Evolutionary conservation across 2,888 invertebrate species (phyloP).

Genomic region (Brachyptera putata): DNA sequence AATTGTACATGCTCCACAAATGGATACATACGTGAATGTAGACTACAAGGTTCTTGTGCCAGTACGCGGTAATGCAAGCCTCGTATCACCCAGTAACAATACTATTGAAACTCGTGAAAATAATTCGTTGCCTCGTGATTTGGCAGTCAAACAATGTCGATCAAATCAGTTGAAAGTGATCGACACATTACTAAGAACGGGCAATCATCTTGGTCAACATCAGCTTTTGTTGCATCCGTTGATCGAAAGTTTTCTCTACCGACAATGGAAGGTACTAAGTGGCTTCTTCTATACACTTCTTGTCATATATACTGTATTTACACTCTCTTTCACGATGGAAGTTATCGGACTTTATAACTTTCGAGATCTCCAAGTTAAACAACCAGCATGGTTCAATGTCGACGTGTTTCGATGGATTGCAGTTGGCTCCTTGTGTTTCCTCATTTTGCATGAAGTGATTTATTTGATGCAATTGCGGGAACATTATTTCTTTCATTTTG

Average conservation of each 20-base stretch:
- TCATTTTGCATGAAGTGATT: slow-evolving; percentile 48
- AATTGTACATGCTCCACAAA: not conserved
- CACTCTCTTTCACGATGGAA: slow-evolving; percentile 50
- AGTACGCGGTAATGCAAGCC: too few relatives aligned
- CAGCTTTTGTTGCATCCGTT: slow-evolving; percentile 53
- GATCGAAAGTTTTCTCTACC: slow-evolving; percentile 32
- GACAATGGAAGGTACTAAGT: slow-evolving; percentile 54
- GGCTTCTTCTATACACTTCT: slow-evolving; percentile 54
- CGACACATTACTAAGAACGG: slow-evolving; percentile 51
- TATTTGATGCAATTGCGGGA: slow-evolving; percentile 51
- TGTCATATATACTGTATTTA: slow-evolving; percentile 49
- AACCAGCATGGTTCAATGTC: not conserved
- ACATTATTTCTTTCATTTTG: slow-evolving; percentile 51
- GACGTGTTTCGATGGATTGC: not conserved
- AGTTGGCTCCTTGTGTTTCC: not conserved
- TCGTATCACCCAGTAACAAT: too few relatives aligned
- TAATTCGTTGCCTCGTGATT: too few relatives aligned
- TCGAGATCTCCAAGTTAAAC: slow-evolving; percentile 41
- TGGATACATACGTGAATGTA: slow-evolving; percentile 43
- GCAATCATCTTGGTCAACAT: slow-evolving; percentile 49
- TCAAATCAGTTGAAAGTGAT: slow-evolving; percentile 53
- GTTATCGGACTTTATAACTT: slow-evolving; percentile 44
- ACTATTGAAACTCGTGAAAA: not conserved
- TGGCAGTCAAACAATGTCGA: not conserved
- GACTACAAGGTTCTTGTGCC: slow-evolving; percentile 46